A percentile compares a stretch with the other conserved stretches of the same genome.
These are phyloP conservation scores for Sphaerophoria taeniata DNA, from an alignment of 2,888 invertebrate genomes.

Conservation along the genomic window DNA sequence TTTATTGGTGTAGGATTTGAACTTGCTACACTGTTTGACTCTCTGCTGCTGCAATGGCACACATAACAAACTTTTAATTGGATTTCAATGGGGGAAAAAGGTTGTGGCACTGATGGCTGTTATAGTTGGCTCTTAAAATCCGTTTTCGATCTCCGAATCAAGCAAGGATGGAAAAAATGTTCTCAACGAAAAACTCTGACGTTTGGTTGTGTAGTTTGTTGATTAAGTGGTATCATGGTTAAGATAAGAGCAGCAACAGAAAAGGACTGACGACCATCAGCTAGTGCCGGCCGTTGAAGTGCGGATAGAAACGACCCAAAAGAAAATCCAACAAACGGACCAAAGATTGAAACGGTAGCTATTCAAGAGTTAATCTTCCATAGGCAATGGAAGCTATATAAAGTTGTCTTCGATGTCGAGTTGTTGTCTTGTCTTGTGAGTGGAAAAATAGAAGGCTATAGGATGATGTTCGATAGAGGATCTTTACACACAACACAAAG, in stretches of 20 bases:
- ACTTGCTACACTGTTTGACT: constrained; percentile 6
- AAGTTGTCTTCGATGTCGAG: constrained; percentile 37
- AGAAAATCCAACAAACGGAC: constrained; percentile 45
- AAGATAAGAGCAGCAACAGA: constrained; percentile 54
- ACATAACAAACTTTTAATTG: constrained; percentile 66
- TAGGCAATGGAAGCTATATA: constrained; percentile 26
- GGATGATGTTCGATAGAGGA: constrained; percentile 67
- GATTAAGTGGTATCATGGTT: constrained; percentile 72
- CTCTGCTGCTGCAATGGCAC: constrained; percentile 7
- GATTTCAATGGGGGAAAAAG: constrained; percentile 55
- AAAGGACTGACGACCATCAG: constrained; percentile 1
- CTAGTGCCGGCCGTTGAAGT: neutral
- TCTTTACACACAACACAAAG: constrained; percentile 28
- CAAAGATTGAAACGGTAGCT: constrained; percentile 64
- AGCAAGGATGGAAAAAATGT: constrained; percentile 11
- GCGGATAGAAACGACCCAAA: constrained; percentile 6
- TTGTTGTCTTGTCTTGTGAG: constrained; percentile 8
- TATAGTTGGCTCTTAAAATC: constrained; percentile 16
- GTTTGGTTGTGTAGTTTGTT: constrained; percentile 56
- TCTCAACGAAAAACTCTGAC: constrained; percentile 42
- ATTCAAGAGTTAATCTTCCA: constrained; percentile 41
- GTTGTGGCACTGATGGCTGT: constrained; percentile 1
- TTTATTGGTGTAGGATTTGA: constrained; percentile 58
- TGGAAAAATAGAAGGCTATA: constrained; percentile 1
- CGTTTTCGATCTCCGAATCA: constrained; percentile 11